phyloP scores from a whole-genome alignment of 2,113 vertebrate species.

The Grammomys dolichurus region DNA sequence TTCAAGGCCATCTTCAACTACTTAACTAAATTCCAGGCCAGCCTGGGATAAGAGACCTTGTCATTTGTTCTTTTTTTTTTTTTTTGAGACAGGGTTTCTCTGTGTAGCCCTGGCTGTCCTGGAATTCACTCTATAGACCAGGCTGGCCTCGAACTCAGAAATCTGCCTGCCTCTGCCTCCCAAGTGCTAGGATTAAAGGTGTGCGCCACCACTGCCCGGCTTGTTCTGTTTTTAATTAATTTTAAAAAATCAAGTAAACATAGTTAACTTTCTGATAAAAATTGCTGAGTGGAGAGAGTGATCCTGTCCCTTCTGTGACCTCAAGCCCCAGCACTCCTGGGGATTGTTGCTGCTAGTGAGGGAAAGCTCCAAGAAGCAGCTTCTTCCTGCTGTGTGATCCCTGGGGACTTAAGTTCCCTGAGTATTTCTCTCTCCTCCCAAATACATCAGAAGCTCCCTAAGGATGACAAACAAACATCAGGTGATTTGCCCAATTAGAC shows the following conservation, averaged over 20 bases:
- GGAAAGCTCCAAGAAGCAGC: background rate
- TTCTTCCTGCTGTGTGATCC: background rate
- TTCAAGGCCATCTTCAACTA: background rate
- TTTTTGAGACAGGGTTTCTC: no score
- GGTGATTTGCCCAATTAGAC: background rate
- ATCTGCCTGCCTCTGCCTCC: no score
- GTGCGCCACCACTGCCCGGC: no score
- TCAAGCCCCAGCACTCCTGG: background rate
- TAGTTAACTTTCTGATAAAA: background rate
- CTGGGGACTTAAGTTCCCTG: background rate
- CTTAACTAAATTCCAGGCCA: background rate
- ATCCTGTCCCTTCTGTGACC: background rate
- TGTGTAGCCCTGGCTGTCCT: no score
- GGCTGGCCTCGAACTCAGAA: no score
- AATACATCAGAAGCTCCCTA: background rate
- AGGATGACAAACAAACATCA: background rate
- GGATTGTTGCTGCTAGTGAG: accelerated
- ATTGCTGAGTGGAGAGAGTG: background rate
- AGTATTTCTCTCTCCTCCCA: background rate
- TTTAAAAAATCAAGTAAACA: background rate
- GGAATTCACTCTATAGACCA: no score
- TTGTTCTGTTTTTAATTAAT: background rate
- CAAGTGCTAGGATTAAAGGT: no score
- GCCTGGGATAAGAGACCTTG: background rate
- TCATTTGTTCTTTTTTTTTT: background rate